phyloP scores from a whole-genome alignment of 2,113 vertebrate genomes.

The Cephalopterus ornatus region DNA sequence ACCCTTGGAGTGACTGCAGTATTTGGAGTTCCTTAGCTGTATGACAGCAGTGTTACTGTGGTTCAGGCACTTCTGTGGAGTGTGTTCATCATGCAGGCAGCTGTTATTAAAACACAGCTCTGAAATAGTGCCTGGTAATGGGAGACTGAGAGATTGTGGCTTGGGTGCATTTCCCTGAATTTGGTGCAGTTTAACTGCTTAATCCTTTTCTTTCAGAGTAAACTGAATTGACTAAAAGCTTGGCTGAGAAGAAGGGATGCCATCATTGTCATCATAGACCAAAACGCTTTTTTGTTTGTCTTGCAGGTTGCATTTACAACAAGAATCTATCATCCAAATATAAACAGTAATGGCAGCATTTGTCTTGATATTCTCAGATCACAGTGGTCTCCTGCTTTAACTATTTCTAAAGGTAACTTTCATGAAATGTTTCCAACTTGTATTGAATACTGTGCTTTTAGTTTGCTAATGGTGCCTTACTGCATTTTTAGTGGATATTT shows the following conservation, averaged over 20 bases:
- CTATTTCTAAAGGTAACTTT: constrained; percentile 97
- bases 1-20: not conserved
- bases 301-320: constrained; percentile 98
- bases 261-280: not conserved
- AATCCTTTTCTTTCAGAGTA: not conserved
- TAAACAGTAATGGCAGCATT: constrained; percentile 99
- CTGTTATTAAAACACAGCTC: not conserved
- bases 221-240: not conserved
- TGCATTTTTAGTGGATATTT: not conserved
- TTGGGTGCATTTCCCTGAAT: not conserved
- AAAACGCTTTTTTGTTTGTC: constrained; percentile 1
- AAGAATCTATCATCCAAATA: constrained; percentile 99
- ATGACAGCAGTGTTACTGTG: not conserved
- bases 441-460: not conserved
- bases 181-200: not conserved
- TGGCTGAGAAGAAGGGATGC: not conserved
- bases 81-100: not conserved
- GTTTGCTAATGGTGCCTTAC: not conserved
- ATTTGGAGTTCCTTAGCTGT: not conserved
- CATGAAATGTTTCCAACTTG: not conserved
- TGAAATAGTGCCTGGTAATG: not conserved
- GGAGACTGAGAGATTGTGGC: not conserved
- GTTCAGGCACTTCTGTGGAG: not conserved
- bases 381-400: constrained; percentile 99
- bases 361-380: constrained; percentile 98